Evolutionary conservation across 1,140 invertebrate species (phyloP), one percentile per base, ranked within the genome.

Genomic region (Idris sp.): DNA sequence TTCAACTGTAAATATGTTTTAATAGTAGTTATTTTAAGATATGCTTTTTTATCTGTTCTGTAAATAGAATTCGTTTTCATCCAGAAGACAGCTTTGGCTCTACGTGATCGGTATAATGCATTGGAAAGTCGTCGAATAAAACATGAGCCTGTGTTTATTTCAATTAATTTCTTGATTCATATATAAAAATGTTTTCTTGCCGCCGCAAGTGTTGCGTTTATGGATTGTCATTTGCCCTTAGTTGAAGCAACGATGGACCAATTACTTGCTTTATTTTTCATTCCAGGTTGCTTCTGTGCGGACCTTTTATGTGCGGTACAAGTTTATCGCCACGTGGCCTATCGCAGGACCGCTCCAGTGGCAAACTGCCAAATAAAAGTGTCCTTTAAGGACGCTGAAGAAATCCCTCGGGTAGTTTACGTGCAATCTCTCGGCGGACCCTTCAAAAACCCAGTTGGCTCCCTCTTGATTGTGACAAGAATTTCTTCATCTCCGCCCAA

Each of bases 281-380:
- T 64, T 61, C 54, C 36, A 59, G 71, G 16, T 4, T 4, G 49
- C 7, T 10, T 48, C 25, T 73, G 81, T 67, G 25, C 76, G 31
- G 28, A 38, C 18, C 59, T 71, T 76, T 81, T 83, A 84, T 83
- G 83, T 59, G 43, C n/a, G n/a, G n/a, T n/a, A n/a, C 58, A 46
- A 36, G 68, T 85, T 85, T 84, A 85, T 83, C 74, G 81, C 74
- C 48, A 19, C 53, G 72, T 62, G 72, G 79, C 82, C 80, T 81
- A 83, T 84, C 76, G 71, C 40, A 54, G 61, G 35, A 58, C 76
- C 46, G 61, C 64, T 11, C 51, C 59, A 74, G 59, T 73, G 79
- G 78, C 81, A 84, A 84, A 78, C 73, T 73, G 79, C 80, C 75
- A 79, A 83, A 81, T 84, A 84, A 84, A 76, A 80, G 67, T 77